A percentile compares a stretch with the other conserved stretches of the same genome.
phyloP scores from a whole-genome alignment of 2,888 invertebrate genomes.

The Isotomurus palustris region DNA sequence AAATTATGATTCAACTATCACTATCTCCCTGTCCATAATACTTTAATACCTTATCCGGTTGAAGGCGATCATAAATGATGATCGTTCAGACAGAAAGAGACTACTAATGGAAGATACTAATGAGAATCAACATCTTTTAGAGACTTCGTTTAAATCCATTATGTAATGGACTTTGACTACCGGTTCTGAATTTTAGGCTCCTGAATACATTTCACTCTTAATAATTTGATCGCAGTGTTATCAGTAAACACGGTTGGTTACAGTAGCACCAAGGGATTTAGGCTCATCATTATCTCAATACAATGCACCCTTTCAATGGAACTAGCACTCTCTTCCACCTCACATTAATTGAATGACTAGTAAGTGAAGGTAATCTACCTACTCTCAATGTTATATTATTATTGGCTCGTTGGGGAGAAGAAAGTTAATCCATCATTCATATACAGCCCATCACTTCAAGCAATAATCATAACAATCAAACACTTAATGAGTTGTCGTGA shows the following conservation, averaged over 20 bases:
- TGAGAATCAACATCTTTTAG: slow-evolving; percentile 3
- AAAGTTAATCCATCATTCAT: background rate
- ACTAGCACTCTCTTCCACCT: slow-evolving; percentile 2
- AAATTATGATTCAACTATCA: no score
- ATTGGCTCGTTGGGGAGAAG: no score
- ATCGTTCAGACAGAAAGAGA: background rate
- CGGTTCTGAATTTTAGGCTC: slow-evolving; percentile 27
- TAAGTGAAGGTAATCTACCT: no score
- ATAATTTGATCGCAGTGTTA: no score
- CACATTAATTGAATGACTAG: slow-evolving; percentile 8
- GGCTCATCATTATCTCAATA: no score
- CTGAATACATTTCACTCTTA: background rate
- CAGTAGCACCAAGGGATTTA: no score
- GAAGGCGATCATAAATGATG: no score
- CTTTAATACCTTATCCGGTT: slow-evolving; percentile 3
- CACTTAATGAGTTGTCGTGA: slow-evolving; percentile 35
- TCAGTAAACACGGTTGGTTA: no score
- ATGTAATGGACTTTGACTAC: slow-evolving; percentile 46
- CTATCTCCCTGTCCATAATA: no score
- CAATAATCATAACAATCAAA: slow-evolving; percentile 29
- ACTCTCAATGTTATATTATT: no score
- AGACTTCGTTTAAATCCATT: slow-evolving; percentile 25
- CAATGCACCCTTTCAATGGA: background rate
- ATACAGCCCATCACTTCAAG: slow-evolving; percentile 2
- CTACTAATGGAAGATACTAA: background rate